These are phyloP conservation scores for Leucoptera coffeella DNA, from an alignment of 2,888 invertebrate genomes.

Conservation along the genomic window DNA sequence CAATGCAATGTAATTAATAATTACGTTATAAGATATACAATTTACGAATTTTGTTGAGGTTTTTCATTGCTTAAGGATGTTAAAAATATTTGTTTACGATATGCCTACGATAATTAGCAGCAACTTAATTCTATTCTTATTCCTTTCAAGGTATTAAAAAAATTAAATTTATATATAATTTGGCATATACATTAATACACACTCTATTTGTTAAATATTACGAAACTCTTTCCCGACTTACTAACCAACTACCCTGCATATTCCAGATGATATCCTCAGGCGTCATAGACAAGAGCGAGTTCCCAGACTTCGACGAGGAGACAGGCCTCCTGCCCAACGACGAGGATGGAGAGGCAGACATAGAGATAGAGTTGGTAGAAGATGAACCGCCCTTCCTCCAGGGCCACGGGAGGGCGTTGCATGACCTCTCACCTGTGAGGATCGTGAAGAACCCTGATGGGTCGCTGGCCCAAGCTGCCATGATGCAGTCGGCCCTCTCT, in stretches of 20 bases:
- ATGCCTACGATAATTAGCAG: too few species aligned
- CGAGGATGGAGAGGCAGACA: conserved; percentile 93
- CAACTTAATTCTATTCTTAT: too few species aligned
- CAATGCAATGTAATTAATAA: too few species aligned
- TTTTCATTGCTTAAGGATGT: neutral
- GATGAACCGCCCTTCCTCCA: conserved; percentile 96
- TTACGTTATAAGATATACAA: too few species aligned
- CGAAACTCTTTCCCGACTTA: too few species aligned
- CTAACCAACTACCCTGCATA: neutral
- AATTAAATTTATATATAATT: too few species aligned
- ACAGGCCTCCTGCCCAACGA: conserved; percentile 88
- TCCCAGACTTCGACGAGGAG: conserved; percentile 97
- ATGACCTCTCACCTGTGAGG: conserved; percentile 88
- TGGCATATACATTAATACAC: too few species aligned
- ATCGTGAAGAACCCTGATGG: conserved; percentile 99
- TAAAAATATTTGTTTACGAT: neutral
- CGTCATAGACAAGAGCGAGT: conserved; percentile 85
- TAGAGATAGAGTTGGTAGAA: conserved; percentile 97
- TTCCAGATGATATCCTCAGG: conserved; percentile 83
- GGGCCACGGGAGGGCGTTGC: conserved; percentile 85
- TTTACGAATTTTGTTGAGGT: too few species aligned
- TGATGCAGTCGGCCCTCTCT: conserved; percentile 98
- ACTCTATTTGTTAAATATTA: too few species aligned
- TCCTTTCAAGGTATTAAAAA: too few species aligned
- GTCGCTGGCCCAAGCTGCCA: conserved; percentile 95